Evolutionary conservation across 2,113 vertebrate genomes (phyloP), one percentile per base, ranked within the genome.

Genomic region (Phyllostomus hastatus): DNA sequence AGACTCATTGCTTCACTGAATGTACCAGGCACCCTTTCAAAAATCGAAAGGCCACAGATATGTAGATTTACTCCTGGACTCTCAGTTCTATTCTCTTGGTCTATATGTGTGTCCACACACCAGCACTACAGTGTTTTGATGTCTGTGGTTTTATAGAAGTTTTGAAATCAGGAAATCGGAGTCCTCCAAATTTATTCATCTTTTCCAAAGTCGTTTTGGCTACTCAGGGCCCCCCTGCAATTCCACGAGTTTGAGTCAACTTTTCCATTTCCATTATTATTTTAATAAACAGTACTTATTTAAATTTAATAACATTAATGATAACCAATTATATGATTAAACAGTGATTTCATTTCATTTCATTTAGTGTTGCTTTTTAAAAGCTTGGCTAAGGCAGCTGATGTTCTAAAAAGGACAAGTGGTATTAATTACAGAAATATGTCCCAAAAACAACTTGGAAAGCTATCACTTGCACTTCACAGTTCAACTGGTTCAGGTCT

Each of bases 391-490:
- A 76, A n/a, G 76, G 72, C 33, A 50, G 19, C 0, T 38, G 75
- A 61, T 69, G 28, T 33, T 96, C 87, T 91, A 28, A 73, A 70
- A 91, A 94, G 31, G 43, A 92, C 41, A 57, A 76, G 54, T 84
- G 91, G 61, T 92, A 80, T 80, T 87, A 48, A 89, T 90, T 95
- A 91, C 2, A 83, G 31, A 93, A 95, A 43, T 69, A 82, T 6
- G 16, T 72, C 75, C 90, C 33, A 57, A 33, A 33, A 75, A n/a
- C 31, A 70, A 52, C 73, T 90, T 59, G 64, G 33, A 92, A 96
- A 7, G 24, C 64, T 67, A 80, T 85, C 33, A 22, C 43, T 80
- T 4, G 16, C 22, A 22, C 59, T 83, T 82, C 10, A 70, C 19
- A 89, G 46, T 57, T 38, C 28, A 88, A 50, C 26, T 31, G 54